Percentiles rank a stretch among this genome's conserved stretches.
These are phyloP conservation scores for Caenorhabditis parvicauda DNA, from an alignment of 2,888 invertebrate genomes.

Conservation along the genomic window DNA sequence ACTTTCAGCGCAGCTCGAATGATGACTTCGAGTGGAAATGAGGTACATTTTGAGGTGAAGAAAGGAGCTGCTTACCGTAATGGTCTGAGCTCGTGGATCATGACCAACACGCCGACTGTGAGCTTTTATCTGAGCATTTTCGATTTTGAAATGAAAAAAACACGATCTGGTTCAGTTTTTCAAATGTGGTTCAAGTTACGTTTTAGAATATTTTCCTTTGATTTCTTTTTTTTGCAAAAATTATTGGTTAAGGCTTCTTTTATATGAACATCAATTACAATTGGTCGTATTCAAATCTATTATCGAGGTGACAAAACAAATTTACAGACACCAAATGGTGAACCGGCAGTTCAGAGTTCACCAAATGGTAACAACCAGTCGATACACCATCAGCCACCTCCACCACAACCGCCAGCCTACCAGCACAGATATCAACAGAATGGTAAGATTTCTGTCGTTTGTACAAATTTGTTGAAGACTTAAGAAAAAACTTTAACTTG, in stretches of 20 bases:
- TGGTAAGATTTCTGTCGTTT: too few relatives aligned
- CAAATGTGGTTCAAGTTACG: background rate
- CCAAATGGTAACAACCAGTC: too few relatives aligned
- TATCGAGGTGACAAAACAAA: background rate
- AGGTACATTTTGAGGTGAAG: constrained; percentile 90
- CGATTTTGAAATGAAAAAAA: too few relatives aligned
- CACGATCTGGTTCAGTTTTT: too few relatives aligned
- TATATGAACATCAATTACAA: too few relatives aligned
- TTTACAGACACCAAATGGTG: background rate
- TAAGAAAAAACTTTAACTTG: too few relatives aligned
- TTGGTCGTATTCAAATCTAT: background rate
- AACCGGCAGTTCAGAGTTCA: too few relatives aligned
- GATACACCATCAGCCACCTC: too few relatives aligned
- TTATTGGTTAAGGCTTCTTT: background rate
- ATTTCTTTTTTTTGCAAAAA: background rate
- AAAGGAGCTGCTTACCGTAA: constrained; percentile 96
- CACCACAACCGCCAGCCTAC: constrained; percentile 29
- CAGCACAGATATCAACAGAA: constrained; percentile 25
- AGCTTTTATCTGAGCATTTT: background rate
- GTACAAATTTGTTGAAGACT: too few relatives aligned
- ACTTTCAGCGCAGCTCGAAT: constrained; percentile 83
- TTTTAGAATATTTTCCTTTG: background rate
- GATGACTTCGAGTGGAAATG: constrained; percentile 86
- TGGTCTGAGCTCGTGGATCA: constrained; percentile 86
- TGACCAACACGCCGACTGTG: constrained; percentile 78